Base-by-base conservation (phyloP, 2,797 vertebrate genomes). In the Margarornis squamiger region DNA sequence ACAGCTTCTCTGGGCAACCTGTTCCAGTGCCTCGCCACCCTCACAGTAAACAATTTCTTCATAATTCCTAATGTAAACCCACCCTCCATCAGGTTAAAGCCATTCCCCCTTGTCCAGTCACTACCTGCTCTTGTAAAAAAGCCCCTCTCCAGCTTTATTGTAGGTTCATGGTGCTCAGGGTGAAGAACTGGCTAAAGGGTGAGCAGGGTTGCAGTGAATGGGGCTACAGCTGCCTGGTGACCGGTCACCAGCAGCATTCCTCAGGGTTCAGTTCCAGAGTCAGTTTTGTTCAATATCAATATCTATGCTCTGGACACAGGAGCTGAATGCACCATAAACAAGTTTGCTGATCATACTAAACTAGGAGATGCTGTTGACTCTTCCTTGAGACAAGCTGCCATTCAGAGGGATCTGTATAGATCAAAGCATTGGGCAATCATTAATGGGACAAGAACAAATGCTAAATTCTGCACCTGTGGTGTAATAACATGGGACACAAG, bases 391-490 rank as follows among this genome's bases (percentile, higher is more conserved):
- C 14, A 46, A 70, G 29, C 49, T 13, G 20, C 4, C 43, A 73
- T 51, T 9, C 12, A 76, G 34, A 62, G 10, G 14, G 7, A 34
- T 49, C 57, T 43, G 16, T 32, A 29, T 16, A 78, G 4, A 7
- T n/a, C 45, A 13, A 6, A 71, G 2, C 18, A 36, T 23, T 57
- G n/a, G 13, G 13, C 43, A 67, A n/a, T 51, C 5, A 14, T 46
- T n/a, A 71, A 36, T 12, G 20, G n/a, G 18, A 24, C 52, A 11
- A 45, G 29, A 49, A 12, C 1, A 73, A 59, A 49, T 41, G 3
- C 5, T 0, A 0, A 9, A 78, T 59, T 68, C 29, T 65, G 39
- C 22, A 39, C 51, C 61, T 92, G 10, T 13, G 22, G 29, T 20
- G 7, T 10, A 77, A 7, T 9, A 12, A 30, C 5, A 4, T 29